Conservation (phyloP, 2,888 invertebrate species). For the Neoaliturus tenellus region DNA sequence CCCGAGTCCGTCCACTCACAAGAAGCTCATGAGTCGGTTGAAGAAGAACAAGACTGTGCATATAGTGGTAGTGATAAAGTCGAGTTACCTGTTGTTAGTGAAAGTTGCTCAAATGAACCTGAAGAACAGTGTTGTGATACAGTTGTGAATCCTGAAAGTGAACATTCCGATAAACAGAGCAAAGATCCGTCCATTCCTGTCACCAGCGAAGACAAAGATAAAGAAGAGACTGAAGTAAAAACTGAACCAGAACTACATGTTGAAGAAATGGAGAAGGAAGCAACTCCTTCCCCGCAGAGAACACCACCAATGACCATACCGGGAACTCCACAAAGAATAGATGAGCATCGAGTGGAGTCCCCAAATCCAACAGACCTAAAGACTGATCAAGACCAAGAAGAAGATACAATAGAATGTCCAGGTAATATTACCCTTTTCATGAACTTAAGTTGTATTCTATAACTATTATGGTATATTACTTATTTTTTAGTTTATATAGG, state of each 20-base stretch:
- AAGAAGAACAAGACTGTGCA: conserved; percentile 9
- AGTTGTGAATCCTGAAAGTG: conserved; percentile 53
- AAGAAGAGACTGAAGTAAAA: conserved; percentile 65
- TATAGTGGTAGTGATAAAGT: conserved; percentile 50
- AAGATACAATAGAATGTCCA: conserved; percentile 46
- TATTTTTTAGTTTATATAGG: too few relatives aligned
- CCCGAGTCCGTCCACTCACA: conserved; percentile 64
- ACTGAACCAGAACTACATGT: conserved; percentile 74
- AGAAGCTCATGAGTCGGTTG: conserved; percentile 58
- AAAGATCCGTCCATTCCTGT: conserved; percentile 60
- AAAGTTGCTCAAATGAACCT: conserved; percentile 70
- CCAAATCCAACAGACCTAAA: conserved; percentile 11
- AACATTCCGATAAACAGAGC: conserved; percentile 47
- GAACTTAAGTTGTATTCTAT: too few relatives aligned
- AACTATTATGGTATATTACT: too few relatives aligned
- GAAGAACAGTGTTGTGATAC: conserved; percentile 62
- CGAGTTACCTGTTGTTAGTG: conserved; percentile 62
- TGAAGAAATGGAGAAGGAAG: conserved; percentile 63
- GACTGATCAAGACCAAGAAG: conserved; percentile 52
- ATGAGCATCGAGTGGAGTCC: background rate
- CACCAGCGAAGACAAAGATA: background rate
- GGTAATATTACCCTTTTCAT: conserved; percentile 59
- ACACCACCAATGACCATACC: conserved; percentile 11
- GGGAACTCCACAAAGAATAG: conserved; percentile 3
- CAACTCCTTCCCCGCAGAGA: conserved; percentile 63